These are phyloP conservation scores for Leptothorax acervorum DNA, from an alignment of 2,888 invertebrate species.

Conservation along the genomic window DNA sequence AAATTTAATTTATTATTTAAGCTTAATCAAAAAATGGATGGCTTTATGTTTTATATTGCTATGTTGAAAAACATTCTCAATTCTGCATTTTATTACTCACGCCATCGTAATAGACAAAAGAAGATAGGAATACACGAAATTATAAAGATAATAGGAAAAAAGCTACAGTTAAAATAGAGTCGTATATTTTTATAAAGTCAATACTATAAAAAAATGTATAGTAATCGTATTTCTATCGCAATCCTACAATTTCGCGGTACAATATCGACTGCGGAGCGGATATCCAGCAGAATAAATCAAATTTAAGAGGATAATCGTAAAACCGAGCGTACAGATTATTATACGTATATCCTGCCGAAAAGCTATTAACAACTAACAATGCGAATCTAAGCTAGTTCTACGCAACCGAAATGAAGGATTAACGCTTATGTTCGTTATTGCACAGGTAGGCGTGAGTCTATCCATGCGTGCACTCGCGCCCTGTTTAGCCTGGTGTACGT, in stretches of 20 bases:
- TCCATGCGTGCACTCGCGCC: constrained; percentile 3
- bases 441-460: constrained; percentile 5
- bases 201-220: neutral
- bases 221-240: neutral
- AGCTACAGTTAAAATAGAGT: neutral
- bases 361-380: constrained; percentile 20
- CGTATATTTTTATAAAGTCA: neutral
- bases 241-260: neutral
- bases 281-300: constrained; percentile 13
- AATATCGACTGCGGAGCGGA: neutral
- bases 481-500: constrained; percentile 28
- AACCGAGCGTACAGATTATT: constrained; percentile 13
- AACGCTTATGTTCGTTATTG: constrained; percentile 62
- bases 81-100: neutral
- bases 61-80: neutral
- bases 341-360: constrained; percentile 11
- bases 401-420: constrained; percentile 66
- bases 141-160: neutral
- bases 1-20: neutral
- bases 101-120: neutral
- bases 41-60: neutral
- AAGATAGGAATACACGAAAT: neutral
- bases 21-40: neutral
- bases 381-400: constrained; percentile 52
- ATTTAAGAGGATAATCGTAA: constrained; percentile 34